Evolutionary conservation across 2,797 vertebrate genomes (phyloP).

Genomic region (Fistularia tabacaria): DNA sequence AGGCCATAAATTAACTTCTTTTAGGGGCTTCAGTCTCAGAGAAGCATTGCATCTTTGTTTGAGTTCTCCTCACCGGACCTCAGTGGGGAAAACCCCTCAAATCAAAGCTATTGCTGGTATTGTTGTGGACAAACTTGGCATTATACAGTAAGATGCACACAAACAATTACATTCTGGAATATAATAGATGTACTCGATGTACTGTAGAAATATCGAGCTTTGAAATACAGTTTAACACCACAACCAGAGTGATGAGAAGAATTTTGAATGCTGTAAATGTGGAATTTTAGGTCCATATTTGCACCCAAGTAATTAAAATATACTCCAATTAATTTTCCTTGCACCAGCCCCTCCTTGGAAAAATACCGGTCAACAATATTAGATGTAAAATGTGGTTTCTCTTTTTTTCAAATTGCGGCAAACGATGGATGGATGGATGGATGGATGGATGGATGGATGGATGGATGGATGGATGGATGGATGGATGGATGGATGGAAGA

Average conservation of each 20-base stretch:
- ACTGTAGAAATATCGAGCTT: slow-evolving; percentile 44
- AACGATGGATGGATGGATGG: too few relatives aligned
- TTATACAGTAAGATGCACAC: too few relatives aligned
- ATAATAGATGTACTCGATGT: slow-evolving; percentile 65
- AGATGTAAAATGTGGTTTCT: too few relatives aligned
- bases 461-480: too few relatives aligned
- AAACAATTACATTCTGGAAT: slow-evolving; percentile 46
- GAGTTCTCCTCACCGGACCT: slow-evolving; percentile 44
- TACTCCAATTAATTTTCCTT: too few relatives aligned
- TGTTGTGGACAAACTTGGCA: slow-evolving; percentile 24
- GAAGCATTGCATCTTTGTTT: slow-evolving; percentile 71
- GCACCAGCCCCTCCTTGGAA: too few relatives aligned
- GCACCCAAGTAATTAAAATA: too few relatives aligned
- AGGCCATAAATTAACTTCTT: slow-evolving; percentile 81
- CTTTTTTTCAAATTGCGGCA: slow-evolving; percentile 21
- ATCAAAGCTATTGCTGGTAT: slow-evolving; percentile 35
- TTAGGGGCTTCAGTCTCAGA: slow-evolving; percentile 61
- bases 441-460: too few relatives aligned
- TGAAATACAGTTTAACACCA: slow-evolving; percentile 65
- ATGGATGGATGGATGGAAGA: too few relatives aligned
- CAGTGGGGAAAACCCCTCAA: slow-evolving; percentile 40
- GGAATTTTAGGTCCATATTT: neutral
- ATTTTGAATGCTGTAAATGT: neutral
- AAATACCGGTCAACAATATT: too few relatives aligned
- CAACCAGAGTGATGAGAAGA: slow-evolving; percentile 7